Evolutionary conservation across 2,113 vertebrate species (phyloP), one percentile per base, ranked within the genome.

Genomic region (Perccottus glenii): DNA sequence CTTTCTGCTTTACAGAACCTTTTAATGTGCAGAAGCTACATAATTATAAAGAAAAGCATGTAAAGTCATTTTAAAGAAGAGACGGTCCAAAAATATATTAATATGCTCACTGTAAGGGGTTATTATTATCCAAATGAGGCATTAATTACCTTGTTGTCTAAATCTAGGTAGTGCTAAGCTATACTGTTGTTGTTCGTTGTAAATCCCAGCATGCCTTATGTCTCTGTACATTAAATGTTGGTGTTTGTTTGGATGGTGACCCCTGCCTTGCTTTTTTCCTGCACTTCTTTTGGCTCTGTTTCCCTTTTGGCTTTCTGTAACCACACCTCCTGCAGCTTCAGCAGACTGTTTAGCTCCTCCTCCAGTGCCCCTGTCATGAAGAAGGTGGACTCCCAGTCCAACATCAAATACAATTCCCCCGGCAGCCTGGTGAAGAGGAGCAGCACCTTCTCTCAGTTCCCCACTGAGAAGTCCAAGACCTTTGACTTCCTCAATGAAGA

Each of bases 401-500:
- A 94, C 75, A 92, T 96, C 68, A 96, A 95, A 75, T 98, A 98
- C 89, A 98, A 96, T 92, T 1, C 94, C 85, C 71, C 96, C 73
- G 35, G 94, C 87, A 0, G 94, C 80, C 62, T 88, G 58, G 90
- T 91, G 46, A 93, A 92, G 84, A 89, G 91, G 83, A 93, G 90
- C 51, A 90, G 90, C 88, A 93, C 96, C 36, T 98, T 99, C 91
- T 96, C 95, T 77, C 97, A 98, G 89, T 96, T 97, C 49, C 97
- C 96, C 60, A 95, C 94, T 5, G 96, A 98, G 64, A 92, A 91
- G 61, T 92, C 91, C 65, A 93, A 95, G 90, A 95, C 96, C 36
- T 95, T 97, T 1, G 96, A 98, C 84, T 99, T 99, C 92, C 96
- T 98, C 78, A 96, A 95, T 2, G 98, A 99, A 9, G 96, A 98